These are phyloP conservation scores for Biston betularia DNA, from an alignment of 2,888 invertebrate genomes.

Conservation along the genomic window DNA sequence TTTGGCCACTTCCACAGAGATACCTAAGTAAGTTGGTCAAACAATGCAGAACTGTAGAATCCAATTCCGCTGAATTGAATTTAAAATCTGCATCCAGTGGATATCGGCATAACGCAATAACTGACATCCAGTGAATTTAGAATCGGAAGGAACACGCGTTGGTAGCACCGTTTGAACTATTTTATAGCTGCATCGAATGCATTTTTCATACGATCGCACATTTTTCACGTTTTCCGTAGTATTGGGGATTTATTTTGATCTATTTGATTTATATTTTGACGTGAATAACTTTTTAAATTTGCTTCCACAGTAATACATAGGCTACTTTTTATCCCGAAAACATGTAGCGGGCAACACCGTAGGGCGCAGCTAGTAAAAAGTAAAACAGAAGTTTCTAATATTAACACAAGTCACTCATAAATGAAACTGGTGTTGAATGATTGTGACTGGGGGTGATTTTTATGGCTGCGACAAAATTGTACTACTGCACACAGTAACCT, in stretches of 20 bases:
- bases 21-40: background rate
- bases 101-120: slow-evolving; percentile 34
- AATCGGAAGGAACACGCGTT: slow-evolving; percentile 26
- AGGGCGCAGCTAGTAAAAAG: no score
- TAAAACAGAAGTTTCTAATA: no score
- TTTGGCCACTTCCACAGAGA: background rate
- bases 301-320: no score
- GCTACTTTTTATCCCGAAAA: no score
- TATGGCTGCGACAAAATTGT: no score
- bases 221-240: slow-evolving; percentile 24
- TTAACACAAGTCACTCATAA: no score
- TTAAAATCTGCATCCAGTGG: slow-evolving; percentile 41
- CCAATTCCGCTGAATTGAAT: slow-evolving; percentile 45
- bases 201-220: slow-evolving; percentile 24
- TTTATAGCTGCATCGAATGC: slow-evolving; percentile 14
- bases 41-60: slow-evolving; percentile 32
- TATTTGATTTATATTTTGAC: background rate
- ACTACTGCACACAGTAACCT: no score
- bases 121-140: slow-evolving; percentile 33
- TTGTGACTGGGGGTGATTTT: no score
- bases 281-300: background rate
- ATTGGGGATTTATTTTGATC: slow-evolving; percentile 9
- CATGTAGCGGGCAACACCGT: no score
- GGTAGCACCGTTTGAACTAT: slow-evolving; percentile 18
- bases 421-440: no score